A percentile compares a stretch with the other conserved stretches of the same genome.
Conservation (phyloP, 1,140 invertebrate genomes). For the Bombyx mori region ASM3026992v2 NC_085124.1:1754001-1754500, state of each 20-base stretch:
- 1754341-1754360: too few species aligned
- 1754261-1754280: background rate
- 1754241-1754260: background rate
- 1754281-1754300: too few species aligned
- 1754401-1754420: too few species aligned
- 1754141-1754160: constrained; percentile 15
- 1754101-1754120: constrained; percentile 13
- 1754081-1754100: constrained; percentile 10
- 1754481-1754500: too few species aligned
- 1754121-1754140: constrained; percentile 29
- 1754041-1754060: constrained; percentile 15
- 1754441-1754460: too few species aligned
- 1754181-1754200: constrained; percentile 10
- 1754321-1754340: too few species aligned
- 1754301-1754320: too few species aligned
- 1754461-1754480: too few species aligned
- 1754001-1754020: constrained; percentile 28
- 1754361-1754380: too few species aligned
- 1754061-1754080: constrained; percentile 15
- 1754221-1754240: constrained; percentile 14
- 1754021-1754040: constrained; percentile 13
- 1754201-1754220: constrained; percentile 32
- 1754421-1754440: too few species aligned
- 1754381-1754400: too few species aligned
- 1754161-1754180: constrained; percentile 19